phyloP scores from a whole-genome alignment of 2,888 invertebrate genomes.

The Erebia epiphron region DNA sequence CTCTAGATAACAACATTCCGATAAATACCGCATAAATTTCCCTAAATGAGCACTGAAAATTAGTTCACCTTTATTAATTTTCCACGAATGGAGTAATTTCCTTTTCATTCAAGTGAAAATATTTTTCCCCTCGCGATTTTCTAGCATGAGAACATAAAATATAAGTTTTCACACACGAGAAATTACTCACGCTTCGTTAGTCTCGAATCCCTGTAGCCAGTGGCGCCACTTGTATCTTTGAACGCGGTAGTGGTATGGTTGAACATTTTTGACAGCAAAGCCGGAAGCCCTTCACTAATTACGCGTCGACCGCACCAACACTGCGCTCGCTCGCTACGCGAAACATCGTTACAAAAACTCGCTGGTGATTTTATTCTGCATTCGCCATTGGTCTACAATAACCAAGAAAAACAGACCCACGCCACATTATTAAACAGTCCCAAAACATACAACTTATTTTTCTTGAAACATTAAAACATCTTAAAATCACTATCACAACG shows the following conservation, averaged over 20 bases:
- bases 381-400: conserved; percentile 28
- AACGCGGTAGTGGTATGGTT: conserved; percentile 64
- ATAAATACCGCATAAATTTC: neutral
- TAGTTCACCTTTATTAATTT: conserved; percentile 20
- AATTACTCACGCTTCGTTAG: conserved; percentile 53
- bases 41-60: conserved; percentile 1
- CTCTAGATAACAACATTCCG: neutral
- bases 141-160: neutral
- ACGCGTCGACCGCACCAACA: conserved; percentile 34
- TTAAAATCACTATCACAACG: neutral
- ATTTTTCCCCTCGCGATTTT: conserved; percentile 16
- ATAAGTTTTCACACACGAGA: conserved; percentile 33
- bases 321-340: conserved; percentile 30
- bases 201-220: conserved; percentile 46
- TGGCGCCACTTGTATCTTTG: conserved; percentile 51
- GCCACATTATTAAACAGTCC: neutral
- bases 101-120: conserved; percentile 20
- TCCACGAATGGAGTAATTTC: conserved; percentile 15
- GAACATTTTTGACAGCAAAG: conserved; percentile 55
- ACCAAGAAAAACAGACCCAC: neutral
- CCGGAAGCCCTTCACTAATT: conserved; percentile 39
- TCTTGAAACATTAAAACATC: neutral
- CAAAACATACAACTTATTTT: neutral
- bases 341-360: conserved; percentile 40
- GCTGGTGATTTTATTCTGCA: conserved; percentile 38